These are phyloP conservation scores for Lutraria lutraria DNA, from an alignment of 2,888 invertebrate genomes.

Conservation along the genomic window DNA sequence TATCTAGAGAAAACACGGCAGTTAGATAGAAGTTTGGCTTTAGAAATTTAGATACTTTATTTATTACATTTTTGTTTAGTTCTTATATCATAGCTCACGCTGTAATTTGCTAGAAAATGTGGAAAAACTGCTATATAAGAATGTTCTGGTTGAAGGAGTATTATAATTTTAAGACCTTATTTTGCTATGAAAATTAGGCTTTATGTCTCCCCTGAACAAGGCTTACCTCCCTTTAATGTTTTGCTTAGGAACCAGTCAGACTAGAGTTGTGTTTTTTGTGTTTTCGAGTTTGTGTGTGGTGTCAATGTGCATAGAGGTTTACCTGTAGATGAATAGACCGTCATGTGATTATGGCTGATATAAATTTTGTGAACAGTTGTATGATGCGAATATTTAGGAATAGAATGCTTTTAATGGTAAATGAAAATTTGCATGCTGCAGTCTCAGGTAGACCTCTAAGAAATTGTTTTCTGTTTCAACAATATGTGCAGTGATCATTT, in stretches of 20 bases:
- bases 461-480: constrained; percentile 25
- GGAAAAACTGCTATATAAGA: not conserved
- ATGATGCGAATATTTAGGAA: not conserved
- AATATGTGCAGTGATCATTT: constrained; percentile 29
- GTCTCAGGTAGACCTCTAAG: constrained; percentile 6
- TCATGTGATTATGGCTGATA: not conserved
- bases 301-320: not conserved
- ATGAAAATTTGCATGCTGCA: not conserved
- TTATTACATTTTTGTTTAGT: constrained; percentile 22
- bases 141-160: not conserved
- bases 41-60: constrained; percentile 22
- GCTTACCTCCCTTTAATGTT: constrained; percentile 3
- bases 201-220: not conserved
- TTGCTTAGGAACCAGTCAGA: constrained; percentile 19
- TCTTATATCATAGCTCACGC: constrained; percentile 19
- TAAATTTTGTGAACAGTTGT: not conserved
- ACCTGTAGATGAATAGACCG: not conserved
- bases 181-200: not conserved
- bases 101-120: constrained; percentile 15
- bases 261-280: not conserved
- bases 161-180: not conserved
- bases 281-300: constrained; percentile 22
- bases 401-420: not conserved
- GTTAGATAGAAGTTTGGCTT: constrained; percentile 32
- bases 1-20: constrained; percentile 23